Conservation (phyloP, 2,113 vertebrate genomes). For the Thunnus thynnus region DNA sequence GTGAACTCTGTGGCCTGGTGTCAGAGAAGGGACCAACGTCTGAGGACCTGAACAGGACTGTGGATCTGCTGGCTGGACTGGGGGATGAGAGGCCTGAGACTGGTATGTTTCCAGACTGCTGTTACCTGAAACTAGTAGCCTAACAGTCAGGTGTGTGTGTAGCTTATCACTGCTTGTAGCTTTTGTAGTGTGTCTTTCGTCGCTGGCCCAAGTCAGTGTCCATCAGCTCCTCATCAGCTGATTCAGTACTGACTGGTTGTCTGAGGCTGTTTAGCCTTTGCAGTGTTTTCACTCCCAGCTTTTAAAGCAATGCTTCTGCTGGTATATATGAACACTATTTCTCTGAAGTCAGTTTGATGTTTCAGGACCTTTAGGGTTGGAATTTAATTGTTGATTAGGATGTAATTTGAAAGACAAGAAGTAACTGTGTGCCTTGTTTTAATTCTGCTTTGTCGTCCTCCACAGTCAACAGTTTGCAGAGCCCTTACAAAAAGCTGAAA, state of each 20-base stretch:
- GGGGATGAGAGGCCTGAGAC: constrained; percentile 96
- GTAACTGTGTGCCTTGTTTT: background rate
- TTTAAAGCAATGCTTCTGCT: background rate
- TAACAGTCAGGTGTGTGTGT: background rate
- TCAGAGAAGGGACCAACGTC: constrained; percentile 93
- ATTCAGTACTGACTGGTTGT: background rate
- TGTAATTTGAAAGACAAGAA: constrained; percentile 2
- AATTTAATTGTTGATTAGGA: background rate
- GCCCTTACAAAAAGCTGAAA: constrained; percentile 97
- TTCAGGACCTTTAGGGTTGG: background rate
- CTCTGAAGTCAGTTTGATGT: background rate
- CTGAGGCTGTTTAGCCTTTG: too few relatives aligned
- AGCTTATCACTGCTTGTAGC: background rate
- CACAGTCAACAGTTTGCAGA: constrained; percentile 93
- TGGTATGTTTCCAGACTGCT: constrained; percentile 78
- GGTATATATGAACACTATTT: background rate
- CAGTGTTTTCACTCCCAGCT: too few relatives aligned
- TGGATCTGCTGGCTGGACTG: constrained; percentile 95
- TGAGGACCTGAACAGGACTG: constrained; percentile 95
- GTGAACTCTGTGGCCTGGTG: constrained; percentile 94
- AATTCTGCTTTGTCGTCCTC: constrained; percentile 27
- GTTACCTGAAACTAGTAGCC: background rate
- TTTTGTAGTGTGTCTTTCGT: background rate
- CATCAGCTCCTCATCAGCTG: background rate
- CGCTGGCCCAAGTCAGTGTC: too few relatives aligned